Conservation (phyloP, 2,888 invertebrate genomes). For the Leptura quadrifasciata region DNA sequence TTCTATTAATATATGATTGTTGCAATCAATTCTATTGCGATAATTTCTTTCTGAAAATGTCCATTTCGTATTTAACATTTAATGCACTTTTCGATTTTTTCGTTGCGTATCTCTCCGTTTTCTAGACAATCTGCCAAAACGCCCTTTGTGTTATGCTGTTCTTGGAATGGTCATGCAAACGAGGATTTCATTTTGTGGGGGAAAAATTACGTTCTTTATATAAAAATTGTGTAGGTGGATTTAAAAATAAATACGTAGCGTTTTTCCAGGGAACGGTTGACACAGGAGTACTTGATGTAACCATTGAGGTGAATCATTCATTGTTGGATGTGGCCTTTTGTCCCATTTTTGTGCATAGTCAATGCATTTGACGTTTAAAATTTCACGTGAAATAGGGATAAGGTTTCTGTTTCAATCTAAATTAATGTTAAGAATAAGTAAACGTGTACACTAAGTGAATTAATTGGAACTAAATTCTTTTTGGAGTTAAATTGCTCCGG, state of each 20-base stretch:
- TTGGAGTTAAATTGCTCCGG: too few species aligned
- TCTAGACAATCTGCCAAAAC: background rate
- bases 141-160: background rate
- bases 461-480: too few species aligned
- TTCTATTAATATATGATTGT: too few species aligned
- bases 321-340: background rate
- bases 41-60: too few species aligned
- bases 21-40: too few species aligned
- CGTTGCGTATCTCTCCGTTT: background rate
- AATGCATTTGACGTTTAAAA: background rate
- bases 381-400: background rate
- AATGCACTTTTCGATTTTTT: background rate
- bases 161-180: slow-evolving; percentile 16
- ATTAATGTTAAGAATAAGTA: too few species aligned
- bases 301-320: slow-evolving; percentile 12
- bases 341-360: background rate
- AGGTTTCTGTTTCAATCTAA: too few species aligned
- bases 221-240: slow-evolving; percentile 14
- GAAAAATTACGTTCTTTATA: slow-evolving; percentile 22
- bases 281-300: background rate
- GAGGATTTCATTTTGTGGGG: slow-evolving; percentile 12
- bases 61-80: too few species aligned
- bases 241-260: slow-evolving; percentile 31
- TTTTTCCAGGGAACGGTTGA: background rate
- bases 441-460: too few species aligned